These are phyloP conservation scores for Microtus californicus DNA, from an alignment of 2,797 vertebrate species.

Conservation along the genomic window DNA sequence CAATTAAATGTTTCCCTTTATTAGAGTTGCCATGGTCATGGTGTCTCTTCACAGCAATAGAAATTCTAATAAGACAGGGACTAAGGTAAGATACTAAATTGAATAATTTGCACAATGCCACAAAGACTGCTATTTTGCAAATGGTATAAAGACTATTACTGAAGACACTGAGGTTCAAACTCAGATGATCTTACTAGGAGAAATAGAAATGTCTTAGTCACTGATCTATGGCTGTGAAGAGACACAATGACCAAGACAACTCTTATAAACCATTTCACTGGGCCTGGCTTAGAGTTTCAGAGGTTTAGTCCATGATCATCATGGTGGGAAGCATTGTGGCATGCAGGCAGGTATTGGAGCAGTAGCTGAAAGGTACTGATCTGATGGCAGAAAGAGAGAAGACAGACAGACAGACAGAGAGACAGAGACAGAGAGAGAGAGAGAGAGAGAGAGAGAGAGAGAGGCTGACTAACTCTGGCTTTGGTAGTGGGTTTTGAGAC, in stretches of 20 bases:
- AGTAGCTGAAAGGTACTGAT: neutral
- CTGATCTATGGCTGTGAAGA: too few relatives aligned
- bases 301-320: neutral
- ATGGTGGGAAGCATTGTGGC: neutral
- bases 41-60: neutral
- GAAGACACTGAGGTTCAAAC: neutral
- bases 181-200: neutral
- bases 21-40: neutral
- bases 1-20: neutral
- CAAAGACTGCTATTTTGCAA: neutral
- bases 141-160: neutral
- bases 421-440: neutral
- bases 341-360: neutral
- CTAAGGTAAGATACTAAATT: neutral
- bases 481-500: neutral
- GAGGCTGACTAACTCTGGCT: neutral
- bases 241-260: neutral
- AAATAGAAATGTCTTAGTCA: neutral
- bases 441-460: neutral
- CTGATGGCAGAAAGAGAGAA: neutral
- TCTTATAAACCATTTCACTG: neutral
- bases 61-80: neutral
- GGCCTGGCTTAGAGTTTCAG: neutral
- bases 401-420: too few relatives aligned
- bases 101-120: neutral